These are phyloP conservation scores for Timandra comae DNA, from an alignment of 2,888 invertebrate genomes.

Conservation along the genomic window DNA sequence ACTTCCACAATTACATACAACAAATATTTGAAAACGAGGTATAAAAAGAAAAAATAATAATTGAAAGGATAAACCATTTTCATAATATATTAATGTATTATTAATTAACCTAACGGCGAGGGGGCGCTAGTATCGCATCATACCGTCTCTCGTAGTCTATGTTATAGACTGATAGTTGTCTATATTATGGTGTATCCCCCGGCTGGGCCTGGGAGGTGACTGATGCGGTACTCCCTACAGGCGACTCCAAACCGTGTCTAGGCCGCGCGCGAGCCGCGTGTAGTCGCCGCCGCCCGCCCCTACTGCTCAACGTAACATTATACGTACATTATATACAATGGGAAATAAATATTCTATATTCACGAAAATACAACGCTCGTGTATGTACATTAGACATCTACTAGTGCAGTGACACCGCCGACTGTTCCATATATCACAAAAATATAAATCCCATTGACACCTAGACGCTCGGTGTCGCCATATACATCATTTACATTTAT, in stretches of 20 bases:
- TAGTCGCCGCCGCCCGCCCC: background rate
- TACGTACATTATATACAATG: slow-evolving; percentile 74
- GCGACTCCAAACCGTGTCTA: background rate
- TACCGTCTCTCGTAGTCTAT: no score
- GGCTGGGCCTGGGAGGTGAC: no score
- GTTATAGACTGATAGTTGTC: no score
- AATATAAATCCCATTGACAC: slow-evolving; percentile 47
- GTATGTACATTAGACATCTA: slow-evolving; percentile 59
- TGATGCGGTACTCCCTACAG: slow-evolving; percentile 3
- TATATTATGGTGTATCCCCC: no score
- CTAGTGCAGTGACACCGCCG: slow-evolving; percentile 27
- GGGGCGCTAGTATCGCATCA: no score
- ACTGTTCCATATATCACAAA: slow-evolving; percentile 49
- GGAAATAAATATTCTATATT: slow-evolving; percentile 66
- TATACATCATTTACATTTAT: slow-evolving; percentile 31
- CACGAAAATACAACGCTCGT: slow-evolving; percentile 57
- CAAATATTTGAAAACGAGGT: slow-evolving; percentile 60
- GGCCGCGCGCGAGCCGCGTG: slow-evolving; percentile 6
- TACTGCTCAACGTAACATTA: slow-evolving; percentile 35
- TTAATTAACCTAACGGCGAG: slow-evolving; percentile 45
- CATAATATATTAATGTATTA: slow-evolving; percentile 60
- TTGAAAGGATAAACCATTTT: slow-evolving; percentile 54
- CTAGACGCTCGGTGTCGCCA: slow-evolving; percentile 31
- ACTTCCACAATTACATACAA: slow-evolving; percentile 48
- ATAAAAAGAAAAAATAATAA: slow-evolving; percentile 55